Percentiles rank a stretch among this genome's conserved stretches.
These are phyloP conservation scores for Botrylloides violaceus DNA, from an alignment of 23 tunicate species.

Conservation along the genomic window DNA sequence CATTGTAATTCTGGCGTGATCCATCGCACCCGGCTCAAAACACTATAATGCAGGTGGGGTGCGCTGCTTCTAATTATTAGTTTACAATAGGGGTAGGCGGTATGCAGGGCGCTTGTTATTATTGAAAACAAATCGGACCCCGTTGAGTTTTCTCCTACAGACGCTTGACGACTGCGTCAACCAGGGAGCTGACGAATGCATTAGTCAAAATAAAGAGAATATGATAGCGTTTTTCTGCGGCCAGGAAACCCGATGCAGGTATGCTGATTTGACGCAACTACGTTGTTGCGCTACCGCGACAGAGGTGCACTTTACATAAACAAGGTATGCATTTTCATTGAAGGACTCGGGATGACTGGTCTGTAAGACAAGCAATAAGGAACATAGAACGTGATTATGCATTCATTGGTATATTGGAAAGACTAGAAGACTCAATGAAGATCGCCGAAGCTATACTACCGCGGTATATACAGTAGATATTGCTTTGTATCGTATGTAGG, in stretches of 20 bases:
- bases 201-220: constrained; percentile 25
- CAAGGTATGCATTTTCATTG: not conserved
- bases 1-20: too few relatives aligned
- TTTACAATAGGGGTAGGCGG: too few relatives aligned
- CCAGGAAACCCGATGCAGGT: constrained; percentile 42
- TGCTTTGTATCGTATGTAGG: too few relatives aligned
- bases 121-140: too few relatives aligned
- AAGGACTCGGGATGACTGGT: constrained; percentile 28
- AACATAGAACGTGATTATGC: constrained; percentile 25
- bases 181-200: constrained; percentile 27
- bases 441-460: constrained; percentile 32
- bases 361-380: constrained; percentile 29
- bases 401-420: constrained; percentile 41
- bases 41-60: too few relatives aligned
- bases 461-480: too few relatives aligned
- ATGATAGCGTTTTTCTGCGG: constrained; percentile 41
- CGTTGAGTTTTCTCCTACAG: constrained; percentile 16
- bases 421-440: constrained; percentile 17
- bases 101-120: too few relatives aligned
- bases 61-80: too few relatives aligned
- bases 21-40: too few relatives aligned
- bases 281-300: not conserved
- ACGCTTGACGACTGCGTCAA: constrained; percentile 36
- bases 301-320: not conserved
- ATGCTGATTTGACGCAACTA: too few relatives aligned